Base-by-base conservation (phyloP, 2,797 vertebrate genomes). In the Takifugu ocellatus region DNA sequence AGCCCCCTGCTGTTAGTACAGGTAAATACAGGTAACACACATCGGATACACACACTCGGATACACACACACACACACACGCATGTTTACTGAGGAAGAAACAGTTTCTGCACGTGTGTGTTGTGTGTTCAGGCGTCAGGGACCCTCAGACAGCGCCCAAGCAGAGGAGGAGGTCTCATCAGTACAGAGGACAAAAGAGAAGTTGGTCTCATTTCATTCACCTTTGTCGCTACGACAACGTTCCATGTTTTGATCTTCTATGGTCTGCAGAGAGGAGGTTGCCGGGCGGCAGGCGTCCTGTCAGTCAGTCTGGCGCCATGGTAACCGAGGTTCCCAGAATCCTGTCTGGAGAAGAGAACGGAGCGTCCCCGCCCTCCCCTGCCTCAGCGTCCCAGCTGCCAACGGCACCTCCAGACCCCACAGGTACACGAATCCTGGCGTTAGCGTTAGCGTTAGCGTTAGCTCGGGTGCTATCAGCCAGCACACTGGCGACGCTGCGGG, bases 141-240 rank as follows among this genome's bases (percentile, higher is more conserved):
- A 95, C 49, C 87, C 85, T 56, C 93, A 94, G 26, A 90, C 92
- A 49, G 91, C 91, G 74, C 93, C 94, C 61, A 94, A 92, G 54
- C 94, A 96, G 85, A 94, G 93, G 79, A 93, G 93, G 78, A 95
- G 95, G 59, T 94, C 94, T 0, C 94, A 95, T 51, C 94, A 94
- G 83, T 96, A 95, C 90, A 92, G 93, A 83, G 94, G 94, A 86
- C 94, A 95, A 74, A 96, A 96, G 84, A 96, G 95, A 90, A 96
- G 95, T 96, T 77, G 81, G 92, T 92, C 74, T 17, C 17, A 17
- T 17, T 17, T 17, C 17, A 17, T 17, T 17, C 17, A 17, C 17
- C 17, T 17, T 17, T 17, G 17, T 17, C 17, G 17, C 17, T 17
- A 17, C 17, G 17, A 17, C 17, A 17, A 17, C 17, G 17, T 17